Evolutionary conservation across 2,888 invertebrate species (phyloP), one percentile per base, ranked within the genome.

Genomic region (Dolomedes plantarius): DNA sequence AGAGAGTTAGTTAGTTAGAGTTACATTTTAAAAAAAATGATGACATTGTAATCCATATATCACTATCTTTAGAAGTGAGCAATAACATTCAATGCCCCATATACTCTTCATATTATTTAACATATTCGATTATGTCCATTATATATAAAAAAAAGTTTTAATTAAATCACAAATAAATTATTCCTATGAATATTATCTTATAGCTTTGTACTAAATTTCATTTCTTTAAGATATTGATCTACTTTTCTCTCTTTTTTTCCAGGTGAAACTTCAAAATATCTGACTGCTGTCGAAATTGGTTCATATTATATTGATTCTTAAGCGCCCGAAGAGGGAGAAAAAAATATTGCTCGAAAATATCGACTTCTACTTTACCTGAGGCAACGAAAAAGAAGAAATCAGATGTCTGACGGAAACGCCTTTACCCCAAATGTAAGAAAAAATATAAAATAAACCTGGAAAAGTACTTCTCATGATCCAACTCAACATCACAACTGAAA

Each of bases 371-470:
- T 67, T 72, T 32, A 28, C 76, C 36, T 62, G 64, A 27, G 72
- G 76, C 72, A 77, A 64, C 19, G 64, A 32, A 83, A 77, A n/a
- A n/a, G n/a, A n/a, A 39, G 72, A 36, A 72, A 76, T 72, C 50
- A 23, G 32, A 72, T 72, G 65, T 46, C 50, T 64, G 64, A 77
- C 76, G 83, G 46, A 75, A 76, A 65, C 27, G 32, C 19, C 36
- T 72, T n/a, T 29, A 46, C 39, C 64, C n/a, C 50, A 28, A 56
- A 36, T 73, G 28, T 28, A 74, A 74, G 74, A 64, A 74, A n/a
- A 56, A 62, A 27, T 74, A 72, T 72, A 72, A 72, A 72, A 32
- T 64, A 23, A 74, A 74, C 36, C n/a, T 39, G 19, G 32, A 39
- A 39, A 32, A 74, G 62, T 62, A 74, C 62, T 62, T 39, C 56